Evolutionary conservation across 2,113 vertebrate genomes (phyloP).

Genomic region (Silurus meridionalis): DNA sequence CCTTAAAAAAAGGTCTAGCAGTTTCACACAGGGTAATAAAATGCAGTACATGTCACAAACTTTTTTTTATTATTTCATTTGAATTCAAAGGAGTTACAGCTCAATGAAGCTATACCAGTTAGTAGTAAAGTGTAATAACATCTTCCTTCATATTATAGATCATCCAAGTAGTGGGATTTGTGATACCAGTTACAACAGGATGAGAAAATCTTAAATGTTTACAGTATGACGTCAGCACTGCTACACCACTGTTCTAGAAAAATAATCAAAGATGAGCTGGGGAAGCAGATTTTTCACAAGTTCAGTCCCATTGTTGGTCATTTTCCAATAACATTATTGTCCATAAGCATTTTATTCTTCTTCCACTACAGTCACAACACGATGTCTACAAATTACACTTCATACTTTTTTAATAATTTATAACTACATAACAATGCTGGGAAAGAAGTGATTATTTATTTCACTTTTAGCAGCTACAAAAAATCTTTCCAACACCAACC

Average conservation of each 20-base stretch:
- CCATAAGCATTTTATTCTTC: neutral
- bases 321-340: neutral
- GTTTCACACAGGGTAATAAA: slow-evolving; percentile 3
- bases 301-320: neutral
- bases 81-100: neutral
- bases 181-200: neutral
- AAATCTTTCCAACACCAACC: neutral
- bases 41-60: neutral
- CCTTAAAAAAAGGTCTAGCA: slow-evolving; percentile 24
- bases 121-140: neutral
- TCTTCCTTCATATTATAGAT: neutral
- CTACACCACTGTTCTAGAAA: neutral
- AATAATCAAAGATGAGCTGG: neutral
- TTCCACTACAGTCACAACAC: neutral
- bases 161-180: neutral
- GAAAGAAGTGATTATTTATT: neutral
- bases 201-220: neutral
- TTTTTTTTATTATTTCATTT: slow-evolving; percentile 50
- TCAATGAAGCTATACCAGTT: neutral
- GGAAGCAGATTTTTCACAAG: neutral
- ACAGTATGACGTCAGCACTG: neutral
- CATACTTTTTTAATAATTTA: neutral
- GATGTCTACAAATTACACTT: neutral
- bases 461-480: neutral
- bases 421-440: neutral